Percentiles rank a stretch among this genome's conserved stretches.
Conservation (phyloP, 2,797 vertebrate species). For the Brachymystax lenok region DNA sequence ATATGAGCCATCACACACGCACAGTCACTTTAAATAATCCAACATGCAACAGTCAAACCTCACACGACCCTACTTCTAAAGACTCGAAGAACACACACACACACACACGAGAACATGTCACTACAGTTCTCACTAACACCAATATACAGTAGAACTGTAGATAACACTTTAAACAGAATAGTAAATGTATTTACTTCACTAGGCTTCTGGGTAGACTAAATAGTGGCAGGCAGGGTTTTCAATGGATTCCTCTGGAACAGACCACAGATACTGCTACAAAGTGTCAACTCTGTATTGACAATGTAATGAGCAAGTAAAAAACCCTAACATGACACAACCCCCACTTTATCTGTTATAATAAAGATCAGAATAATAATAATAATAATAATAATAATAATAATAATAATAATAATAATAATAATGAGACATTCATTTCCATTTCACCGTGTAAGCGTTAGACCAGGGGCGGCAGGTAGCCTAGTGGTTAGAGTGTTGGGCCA, state of each 20-base stretch:
- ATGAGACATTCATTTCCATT: no score
- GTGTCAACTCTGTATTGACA: no score
- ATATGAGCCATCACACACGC: constrained; percentile 4
- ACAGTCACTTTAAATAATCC: constrained; percentile 26
- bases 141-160: not conserved
- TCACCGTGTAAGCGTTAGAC: not conserved
- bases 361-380: no score
- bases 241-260: constrained; percentile 8
- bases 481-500: no score
- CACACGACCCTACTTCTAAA: constrained; percentile 9
- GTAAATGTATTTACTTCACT: constrained; percentile 23
- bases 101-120: not conserved
- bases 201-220: not conserved
- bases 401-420: no score
- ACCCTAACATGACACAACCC: no score
- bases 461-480: no score
- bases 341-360: no score
- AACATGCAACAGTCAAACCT: constrained; percentile 28
- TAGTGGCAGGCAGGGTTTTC: constrained; percentile 11
- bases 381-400: no score
- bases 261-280: not conserved
- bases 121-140: constrained; percentile 12
- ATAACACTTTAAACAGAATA: constrained; percentile 23
- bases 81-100: not conserved
- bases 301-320: no score